A percentile compares a stretch with the other conserved stretches of the same genome.
Evolutionary conservation across 2,113 vertebrate genomes (phyloP).

Genomic region (Hemibagrus wyckioides): DNA sequence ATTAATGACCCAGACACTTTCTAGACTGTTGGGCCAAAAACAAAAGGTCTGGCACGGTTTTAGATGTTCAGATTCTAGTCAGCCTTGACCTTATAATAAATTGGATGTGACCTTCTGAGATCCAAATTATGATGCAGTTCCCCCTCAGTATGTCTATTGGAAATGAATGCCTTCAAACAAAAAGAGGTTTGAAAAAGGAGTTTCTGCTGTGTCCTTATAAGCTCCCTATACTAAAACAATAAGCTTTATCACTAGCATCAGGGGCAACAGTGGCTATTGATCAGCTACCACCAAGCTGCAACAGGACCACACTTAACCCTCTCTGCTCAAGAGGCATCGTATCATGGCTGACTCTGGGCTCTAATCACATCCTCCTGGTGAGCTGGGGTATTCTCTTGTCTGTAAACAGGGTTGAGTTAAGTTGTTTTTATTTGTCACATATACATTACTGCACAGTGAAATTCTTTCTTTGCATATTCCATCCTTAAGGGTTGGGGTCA

Average conservation of each 20-base stretch:
- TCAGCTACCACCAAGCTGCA: neutral
- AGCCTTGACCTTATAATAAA: neutral
- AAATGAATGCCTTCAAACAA: neutral
- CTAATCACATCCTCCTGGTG: neutral
- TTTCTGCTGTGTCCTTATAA: neutral
- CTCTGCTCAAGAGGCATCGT: neutral
- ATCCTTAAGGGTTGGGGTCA: no score
- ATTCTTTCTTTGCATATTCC: no score
- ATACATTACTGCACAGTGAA: no score
- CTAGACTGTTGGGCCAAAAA: neutral
- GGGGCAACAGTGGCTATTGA: neutral
- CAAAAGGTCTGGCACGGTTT: neutral
- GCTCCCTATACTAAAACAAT: neutral
- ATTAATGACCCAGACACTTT: conserved; percentile 19
- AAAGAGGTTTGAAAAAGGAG: neutral
- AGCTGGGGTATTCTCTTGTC: neutral
- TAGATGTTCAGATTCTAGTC: neutral
- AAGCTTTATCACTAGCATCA: neutral
- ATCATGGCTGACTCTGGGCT: neutral
- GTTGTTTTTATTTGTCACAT: no score
- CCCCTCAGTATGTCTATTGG: neutral
- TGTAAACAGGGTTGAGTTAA: neutral
- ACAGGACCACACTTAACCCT: neutral
- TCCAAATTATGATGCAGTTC: neutral
- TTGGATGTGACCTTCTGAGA: neutral